Percentiles rank a stretch among this genome's conserved stretches.
Evolutionary conservation across 2,113 vertebrate genomes (phyloP).

Genomic region (Chrysemys picta): DNA sequence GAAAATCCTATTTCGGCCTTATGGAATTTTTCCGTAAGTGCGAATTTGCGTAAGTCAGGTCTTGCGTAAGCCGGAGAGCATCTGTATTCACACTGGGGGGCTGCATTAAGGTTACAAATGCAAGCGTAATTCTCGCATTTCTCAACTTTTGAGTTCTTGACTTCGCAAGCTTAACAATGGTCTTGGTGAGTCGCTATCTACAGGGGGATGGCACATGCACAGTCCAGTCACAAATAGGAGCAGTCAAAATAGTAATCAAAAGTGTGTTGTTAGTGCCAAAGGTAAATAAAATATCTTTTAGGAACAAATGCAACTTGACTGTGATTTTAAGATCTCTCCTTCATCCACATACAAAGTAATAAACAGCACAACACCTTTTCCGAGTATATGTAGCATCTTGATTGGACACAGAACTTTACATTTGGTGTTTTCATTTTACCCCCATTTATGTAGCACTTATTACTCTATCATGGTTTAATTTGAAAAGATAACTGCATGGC

Average conservation of each 20-base stretch:
- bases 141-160: neutral
- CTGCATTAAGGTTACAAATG: neutral
- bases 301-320: neutral
- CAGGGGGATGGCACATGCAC: neutral
- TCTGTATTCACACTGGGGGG: neutral
- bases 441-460: constrained; percentile 67
- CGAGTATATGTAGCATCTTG: neutral
- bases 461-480: constrained; percentile 71
- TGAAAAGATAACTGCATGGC: constrained; percentile 69
- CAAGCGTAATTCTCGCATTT: neutral
- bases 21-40: too few relatives aligned
- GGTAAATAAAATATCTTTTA: neutral
- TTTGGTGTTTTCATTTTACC: constrained; percentile 53
- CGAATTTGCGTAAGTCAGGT: too few relatives aligned
- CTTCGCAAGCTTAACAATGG: neutral
- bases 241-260: neutral
- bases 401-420: constrained; percentile 21
- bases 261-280: neutral
- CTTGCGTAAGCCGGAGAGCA: too few relatives aligned
- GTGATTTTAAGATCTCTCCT: neutral
- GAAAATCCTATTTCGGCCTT: too few relatives aligned
- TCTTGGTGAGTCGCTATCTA: neutral
- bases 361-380: neutral
- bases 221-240: neutral
- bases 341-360: neutral